Evolutionary conservation across 1,140 invertebrate species (phyloP).

Genomic region (Lepidurus apus): DNA sequence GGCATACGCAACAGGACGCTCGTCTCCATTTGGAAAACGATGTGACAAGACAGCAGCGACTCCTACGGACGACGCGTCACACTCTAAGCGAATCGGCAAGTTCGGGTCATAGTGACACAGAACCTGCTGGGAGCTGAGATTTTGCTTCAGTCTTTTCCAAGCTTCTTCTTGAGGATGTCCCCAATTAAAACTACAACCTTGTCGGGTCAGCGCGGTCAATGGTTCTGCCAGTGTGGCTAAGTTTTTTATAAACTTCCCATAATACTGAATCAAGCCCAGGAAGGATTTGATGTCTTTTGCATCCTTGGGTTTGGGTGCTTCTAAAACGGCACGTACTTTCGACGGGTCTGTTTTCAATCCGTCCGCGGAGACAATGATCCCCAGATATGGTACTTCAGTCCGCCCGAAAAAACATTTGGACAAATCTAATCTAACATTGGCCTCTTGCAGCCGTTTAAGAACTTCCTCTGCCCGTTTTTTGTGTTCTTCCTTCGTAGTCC

Average conservation of each 20-base stretch:
- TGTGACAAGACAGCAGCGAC: too few relatives aligned
- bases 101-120: background rate
- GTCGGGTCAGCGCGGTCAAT: conserved; percentile 41
- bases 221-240: conserved; percentile 44
- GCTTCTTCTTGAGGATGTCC: background rate
- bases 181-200: background rate
- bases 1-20: too few relatives aligned
- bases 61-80: too few relatives aligned
- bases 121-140: background rate
- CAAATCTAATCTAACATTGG: conserved; percentile 41
- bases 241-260: conserved; percentile 46
- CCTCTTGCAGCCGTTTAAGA: conserved; percentile 36
- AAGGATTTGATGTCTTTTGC: too few relatives aligned
- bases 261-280: conserved; percentile 43
- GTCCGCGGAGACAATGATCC: too few relatives aligned
- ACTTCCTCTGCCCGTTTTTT: conserved; percentile 37
- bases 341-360: too few relatives aligned
- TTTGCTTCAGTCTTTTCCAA: conserved; percentile 11
- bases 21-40: too few relatives aligned
- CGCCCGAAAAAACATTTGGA: background rate
- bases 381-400: too few relatives aligned
- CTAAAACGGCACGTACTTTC: too few relatives aligned
- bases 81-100: background rate
- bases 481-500: conserved; percentile 37
- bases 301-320: too few relatives aligned